These are phyloP conservation scores for Sycophila sp. DNA, from an alignment of 1,140 invertebrate genomes.

Conservation along the genomic window DNA sequence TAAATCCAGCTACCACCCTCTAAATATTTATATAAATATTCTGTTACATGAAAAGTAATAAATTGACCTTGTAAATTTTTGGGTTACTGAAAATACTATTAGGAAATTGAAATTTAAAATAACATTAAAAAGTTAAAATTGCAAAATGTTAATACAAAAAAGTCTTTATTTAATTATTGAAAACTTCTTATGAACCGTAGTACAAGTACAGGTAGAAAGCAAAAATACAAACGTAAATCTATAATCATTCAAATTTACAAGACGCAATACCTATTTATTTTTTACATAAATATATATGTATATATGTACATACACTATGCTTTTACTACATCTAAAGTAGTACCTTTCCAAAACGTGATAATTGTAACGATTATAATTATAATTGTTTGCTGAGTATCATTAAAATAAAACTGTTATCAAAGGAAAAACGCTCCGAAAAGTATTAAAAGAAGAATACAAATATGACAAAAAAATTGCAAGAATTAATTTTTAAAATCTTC, in stretches of 20 bases:
- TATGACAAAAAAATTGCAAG: neutral
- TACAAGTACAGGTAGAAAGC: constrained; percentile 18
- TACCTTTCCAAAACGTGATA: constrained; percentile 22
- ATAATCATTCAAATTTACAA: constrained; percentile 38
- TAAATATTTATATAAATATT: constrained; percentile 21
- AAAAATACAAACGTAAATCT: constrained; percentile 26
- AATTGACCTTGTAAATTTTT: neutral
- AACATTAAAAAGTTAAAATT: neutral
- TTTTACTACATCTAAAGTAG: constrained; percentile 32
- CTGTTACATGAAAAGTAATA: neutral
- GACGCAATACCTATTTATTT: constrained; percentile 35
- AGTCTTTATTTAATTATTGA: constrained; percentile 20
- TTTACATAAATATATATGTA: constrained; percentile 41
- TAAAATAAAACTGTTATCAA: constrained; percentile 26
- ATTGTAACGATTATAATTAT: constrained; percentile 29
- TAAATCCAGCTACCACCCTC: constrained; percentile 25
- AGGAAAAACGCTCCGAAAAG: constrained; percentile 4
- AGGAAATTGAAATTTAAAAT: constrained; percentile 20
- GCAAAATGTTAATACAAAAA: constrained; percentile 17
- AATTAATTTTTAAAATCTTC: constrained; percentile 9
- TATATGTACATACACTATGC: constrained; percentile 39
- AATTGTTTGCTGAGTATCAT: constrained; percentile 25
- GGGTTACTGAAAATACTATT: neutral
- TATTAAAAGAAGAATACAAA: constrained; percentile 1
- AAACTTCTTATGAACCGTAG: constrained; percentile 8